Evolutionary conservation across 2,797 vertebrate species (phyloP).

Genomic region (Toxotes lorentzi): DNA sequence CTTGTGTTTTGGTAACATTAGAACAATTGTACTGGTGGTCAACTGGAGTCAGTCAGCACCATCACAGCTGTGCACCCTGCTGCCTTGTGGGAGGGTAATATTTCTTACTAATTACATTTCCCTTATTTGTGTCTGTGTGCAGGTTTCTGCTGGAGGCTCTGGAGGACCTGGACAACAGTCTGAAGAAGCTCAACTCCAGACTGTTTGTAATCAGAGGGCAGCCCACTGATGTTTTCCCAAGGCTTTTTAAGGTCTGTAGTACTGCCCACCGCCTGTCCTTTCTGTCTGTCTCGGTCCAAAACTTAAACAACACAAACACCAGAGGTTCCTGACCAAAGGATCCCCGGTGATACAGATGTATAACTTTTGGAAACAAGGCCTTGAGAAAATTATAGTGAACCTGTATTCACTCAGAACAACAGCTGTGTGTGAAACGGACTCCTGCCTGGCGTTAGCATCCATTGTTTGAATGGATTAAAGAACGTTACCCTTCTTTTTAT

Average conservation of each 20-base stretch:
- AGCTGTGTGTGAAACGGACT: neutral
- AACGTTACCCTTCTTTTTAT: neutral
- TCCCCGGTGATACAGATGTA: neutral
- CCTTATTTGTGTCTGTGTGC: slow-evolving; percentile 18
- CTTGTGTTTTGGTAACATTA: too few species aligned
- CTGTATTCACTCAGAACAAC: neutral
- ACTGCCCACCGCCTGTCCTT: neutral
- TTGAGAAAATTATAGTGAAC: neutral
- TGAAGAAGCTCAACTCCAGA: slow-evolving; percentile 94
- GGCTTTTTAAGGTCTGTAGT: slow-evolving; percentile 92
- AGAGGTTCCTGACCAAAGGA: neutral
- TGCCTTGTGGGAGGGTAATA: neutral
- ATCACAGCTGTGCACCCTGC: neutral
- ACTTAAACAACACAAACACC: neutral
- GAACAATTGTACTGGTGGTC: too few species aligned
- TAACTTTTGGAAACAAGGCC: neutral
- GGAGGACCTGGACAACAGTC: slow-evolving; percentile 93
- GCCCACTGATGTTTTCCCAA: slow-evolving; percentile 94
- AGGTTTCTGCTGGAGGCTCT: slow-evolving; percentile 95
- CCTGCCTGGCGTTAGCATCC: neutral
- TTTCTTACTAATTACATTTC: neutral
- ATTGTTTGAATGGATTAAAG: neutral
- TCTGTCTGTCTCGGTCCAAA: neutral
- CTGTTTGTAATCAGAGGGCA: slow-evolving; percentile 95
- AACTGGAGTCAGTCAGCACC: too few species aligned